Percentiles rank a stretch among this genome's conserved stretches.
Evolutionary conservation across 2,797 vertebrate genomes (phyloP).

Genomic region (Silurus aristotelis): DNA sequence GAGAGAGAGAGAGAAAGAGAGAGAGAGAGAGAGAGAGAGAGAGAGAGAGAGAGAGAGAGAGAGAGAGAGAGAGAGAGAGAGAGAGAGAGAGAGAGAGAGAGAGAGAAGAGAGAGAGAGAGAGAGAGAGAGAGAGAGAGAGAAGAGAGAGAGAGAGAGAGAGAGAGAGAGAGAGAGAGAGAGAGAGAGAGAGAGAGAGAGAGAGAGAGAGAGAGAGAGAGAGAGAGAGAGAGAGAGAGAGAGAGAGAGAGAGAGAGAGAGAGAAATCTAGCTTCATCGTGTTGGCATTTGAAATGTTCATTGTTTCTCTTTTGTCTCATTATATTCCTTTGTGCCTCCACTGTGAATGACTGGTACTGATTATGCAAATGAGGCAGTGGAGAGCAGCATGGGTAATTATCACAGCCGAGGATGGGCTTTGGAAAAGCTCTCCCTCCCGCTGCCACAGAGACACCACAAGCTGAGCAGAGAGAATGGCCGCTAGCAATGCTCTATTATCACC

Average conservation of each 20-base stretch:
- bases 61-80: slow-evolving; percentile 38
- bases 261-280: slow-evolving; percentile 61
- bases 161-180: no score
- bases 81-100: slow-evolving; percentile 28
- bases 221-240: no score
- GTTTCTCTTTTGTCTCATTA: slow-evolving; percentile 78
- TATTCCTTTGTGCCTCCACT: slow-evolving; percentile 77
- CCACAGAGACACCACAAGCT: slow-evolving; percentile 56
- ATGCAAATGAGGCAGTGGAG: slow-evolving; percentile 77
- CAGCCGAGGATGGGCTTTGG: slow-evolving; percentile 70
- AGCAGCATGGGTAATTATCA: slow-evolving; percentile 80
- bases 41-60: no score
- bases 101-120: slow-evolving; percentile 22
- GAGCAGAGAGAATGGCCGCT: slow-evolving; percentile 43
- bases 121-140: neutral
- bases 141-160: slow-evolving; percentile 24
- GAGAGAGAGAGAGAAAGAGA: neutral
- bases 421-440: slow-evolving; percentile 66
- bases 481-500: slow-evolving; percentile 19
- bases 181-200: no score
- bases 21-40: slow-evolving; percentile 38
- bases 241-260: slow-evolving; percentile 35
- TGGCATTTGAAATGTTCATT: slow-evolving; percentile 70
- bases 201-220: no score
- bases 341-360: slow-evolving; percentile 80